Conservation (phyloP, 2,888 invertebrate genomes). For the Iselma pallidipennis region DNA sequence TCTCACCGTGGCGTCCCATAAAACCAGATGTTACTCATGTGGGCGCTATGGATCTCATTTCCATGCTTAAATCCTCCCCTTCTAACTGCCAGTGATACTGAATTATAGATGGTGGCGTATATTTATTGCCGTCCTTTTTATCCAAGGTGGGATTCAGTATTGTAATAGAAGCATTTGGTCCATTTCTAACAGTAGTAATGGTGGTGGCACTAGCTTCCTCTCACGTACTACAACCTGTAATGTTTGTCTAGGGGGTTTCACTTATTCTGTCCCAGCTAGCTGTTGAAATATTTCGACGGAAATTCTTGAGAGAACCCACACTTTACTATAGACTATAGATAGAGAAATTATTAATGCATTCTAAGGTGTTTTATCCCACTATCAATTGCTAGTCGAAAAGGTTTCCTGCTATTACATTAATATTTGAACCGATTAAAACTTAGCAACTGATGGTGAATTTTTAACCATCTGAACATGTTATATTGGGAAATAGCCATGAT, state of each 20-base stretch:
- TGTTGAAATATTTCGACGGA: conserved; percentile 26
- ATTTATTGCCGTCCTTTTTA: conserved; percentile 49
- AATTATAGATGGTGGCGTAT: conserved; percentile 50
- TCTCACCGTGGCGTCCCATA: conserved; percentile 48
- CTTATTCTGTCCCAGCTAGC: conserved; percentile 23
- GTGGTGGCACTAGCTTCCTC: conserved; percentile 29
- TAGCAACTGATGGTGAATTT: too few relatives aligned
- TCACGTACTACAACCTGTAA: conserved; percentile 34
- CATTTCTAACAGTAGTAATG: conserved; percentile 18
- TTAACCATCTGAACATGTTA: too few relatives aligned
- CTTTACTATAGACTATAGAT: conserved; percentile 20
- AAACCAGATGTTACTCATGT: conserved; percentile 52
- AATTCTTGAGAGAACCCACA: conserved; percentile 12
- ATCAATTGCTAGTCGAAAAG: conserved; percentile 12
- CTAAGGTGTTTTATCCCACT: conserved; percentile 21
- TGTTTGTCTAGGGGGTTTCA: conserved; percentile 28
- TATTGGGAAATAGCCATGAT: too few relatives aligned
- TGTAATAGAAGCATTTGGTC: conserved; percentile 37
- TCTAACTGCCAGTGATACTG: conserved; percentile 43
- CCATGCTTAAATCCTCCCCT: conserved; percentile 44
- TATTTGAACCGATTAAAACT: background rate
- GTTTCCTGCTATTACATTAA: background rate
- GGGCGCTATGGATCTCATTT: conserved; percentile 49
- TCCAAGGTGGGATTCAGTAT: conserved; percentile 42
- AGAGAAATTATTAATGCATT: conserved; percentile 32